Evolutionary conservation across 2,797 vertebrate species (phyloP).

Genomic region (Hydrocynus forskahlii): DNA sequence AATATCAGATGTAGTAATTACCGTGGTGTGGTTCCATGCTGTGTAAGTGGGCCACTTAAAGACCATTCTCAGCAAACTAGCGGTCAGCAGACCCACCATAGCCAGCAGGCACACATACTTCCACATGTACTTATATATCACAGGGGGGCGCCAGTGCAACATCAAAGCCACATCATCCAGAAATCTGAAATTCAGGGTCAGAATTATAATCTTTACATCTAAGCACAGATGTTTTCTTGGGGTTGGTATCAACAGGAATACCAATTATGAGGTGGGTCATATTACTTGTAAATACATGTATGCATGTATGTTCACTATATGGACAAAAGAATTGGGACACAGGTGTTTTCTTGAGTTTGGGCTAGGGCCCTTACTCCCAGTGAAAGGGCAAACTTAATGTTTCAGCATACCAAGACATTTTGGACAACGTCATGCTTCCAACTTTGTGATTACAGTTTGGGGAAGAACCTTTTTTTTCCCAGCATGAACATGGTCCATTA

Average conservation of each 20-base stretch:
- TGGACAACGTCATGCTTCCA: too few relatives aligned
- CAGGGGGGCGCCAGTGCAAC: constrained; percentile 79
- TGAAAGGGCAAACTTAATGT: too few relatives aligned
- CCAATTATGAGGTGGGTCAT: too few relatives aligned
- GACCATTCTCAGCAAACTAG: constrained; percentile 74
- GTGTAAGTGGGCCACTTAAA: constrained; percentile 77
- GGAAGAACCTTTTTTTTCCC: too few relatives aligned
- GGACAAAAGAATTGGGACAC: too few relatives aligned
- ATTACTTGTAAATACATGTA: too few relatives aligned
- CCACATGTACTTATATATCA: constrained; percentile 84
- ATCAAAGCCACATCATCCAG: constrained; percentile 79
- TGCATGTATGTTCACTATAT: too few relatives aligned
- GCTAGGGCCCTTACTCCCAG: too few relatives aligned
- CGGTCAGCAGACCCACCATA: constrained; percentile 77
- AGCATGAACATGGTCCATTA: too few relatives aligned
- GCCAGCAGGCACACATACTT: constrained; percentile 77
- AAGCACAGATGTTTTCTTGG: neutral
- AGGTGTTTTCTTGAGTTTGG: too few relatives aligned
- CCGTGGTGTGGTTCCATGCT: constrained; percentile 81
- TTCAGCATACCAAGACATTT: too few relatives aligned
- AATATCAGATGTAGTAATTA: constrained; percentile 65
- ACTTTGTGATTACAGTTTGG: too few relatives aligned
- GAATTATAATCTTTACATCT: neutral
- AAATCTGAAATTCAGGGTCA: constrained; percentile 73
- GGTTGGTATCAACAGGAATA: neutral